These are phyloP conservation scores for Phthorimaea operculella DNA, from an alignment of 1,140 invertebrate genomes.

Conservation along the genomic window DNA sequence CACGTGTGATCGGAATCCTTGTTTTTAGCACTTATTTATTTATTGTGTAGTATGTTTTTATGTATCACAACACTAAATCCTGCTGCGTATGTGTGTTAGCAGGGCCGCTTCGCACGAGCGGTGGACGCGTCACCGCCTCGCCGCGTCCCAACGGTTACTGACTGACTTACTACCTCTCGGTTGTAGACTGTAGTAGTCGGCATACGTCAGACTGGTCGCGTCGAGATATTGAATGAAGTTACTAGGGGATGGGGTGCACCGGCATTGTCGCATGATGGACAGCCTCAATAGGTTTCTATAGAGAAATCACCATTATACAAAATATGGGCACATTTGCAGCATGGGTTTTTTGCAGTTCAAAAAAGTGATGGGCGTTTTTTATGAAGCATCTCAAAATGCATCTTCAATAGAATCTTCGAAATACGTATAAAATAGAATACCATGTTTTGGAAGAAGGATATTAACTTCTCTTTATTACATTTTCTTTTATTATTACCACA, in stretches of 20 bases:
- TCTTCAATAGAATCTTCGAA: too few species aligned
- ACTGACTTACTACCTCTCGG: constrained; percentile 30
- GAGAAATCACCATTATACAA: too few species aligned
- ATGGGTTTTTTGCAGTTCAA: too few species aligned
- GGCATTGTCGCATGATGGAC: too few species aligned
- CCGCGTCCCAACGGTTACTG: constrained; percentile 44
- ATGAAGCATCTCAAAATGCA: too few species aligned
- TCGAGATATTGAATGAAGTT: constrained; percentile 48
- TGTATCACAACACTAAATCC: constrained; percentile 13
- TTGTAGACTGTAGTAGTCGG: constrained; percentile 47
- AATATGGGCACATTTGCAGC: too few species aligned
- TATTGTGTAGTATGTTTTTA: constrained; percentile 6
- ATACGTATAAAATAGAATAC: too few species aligned
- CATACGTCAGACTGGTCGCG: constrained; percentile 41
- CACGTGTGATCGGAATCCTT: not conserved
- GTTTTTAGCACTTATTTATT: not conserved
- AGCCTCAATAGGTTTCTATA: too few species aligned
- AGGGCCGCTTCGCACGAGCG: constrained; percentile 5
- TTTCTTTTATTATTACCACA: too few species aligned
- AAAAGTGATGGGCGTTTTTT: too few species aligned
- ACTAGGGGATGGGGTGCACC: not conserved
- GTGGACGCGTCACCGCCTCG: constrained; percentile 28
- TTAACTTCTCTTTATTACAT: too few species aligned
- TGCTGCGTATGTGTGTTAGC: constrained; percentile 7
- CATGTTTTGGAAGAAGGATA: too few species aligned